Percentiles rank a stretch among this genome's conserved stretches.
Conservation (phyloP, 1,140 invertebrate genomes). For the Trachymyrmex cornetzi region DNA sequence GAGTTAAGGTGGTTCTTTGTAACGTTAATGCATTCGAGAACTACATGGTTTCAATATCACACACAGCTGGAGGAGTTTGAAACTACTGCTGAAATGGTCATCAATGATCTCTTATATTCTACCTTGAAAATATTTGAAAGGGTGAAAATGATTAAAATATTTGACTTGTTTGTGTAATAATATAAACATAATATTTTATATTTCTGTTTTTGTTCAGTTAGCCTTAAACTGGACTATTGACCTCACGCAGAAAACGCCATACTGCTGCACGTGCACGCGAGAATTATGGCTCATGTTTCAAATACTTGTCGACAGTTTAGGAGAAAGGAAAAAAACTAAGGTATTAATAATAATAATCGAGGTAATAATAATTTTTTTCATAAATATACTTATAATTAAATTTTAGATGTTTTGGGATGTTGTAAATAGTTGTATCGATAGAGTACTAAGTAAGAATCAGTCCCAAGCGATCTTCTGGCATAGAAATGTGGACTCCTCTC, state of each 20-base stretch:
- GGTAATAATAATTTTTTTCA: slow-evolving; percentile 12
- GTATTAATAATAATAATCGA: slow-evolving; percentile 57
- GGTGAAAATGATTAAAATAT: slow-evolving; percentile 74
- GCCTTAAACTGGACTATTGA: slow-evolving; percentile 72
- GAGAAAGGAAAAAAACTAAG: slow-evolving; percentile 74
- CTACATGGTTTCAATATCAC: slow-evolving; percentile 69
- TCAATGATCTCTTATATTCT: slow-evolving; percentile 82
- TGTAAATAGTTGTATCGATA: slow-evolving; percentile 80
- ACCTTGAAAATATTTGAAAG: slow-evolving; percentile 82
- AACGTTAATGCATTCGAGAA: slow-evolving; percentile 78
- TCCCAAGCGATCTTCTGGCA: slow-evolving; percentile 54
- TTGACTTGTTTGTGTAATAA: neutral
- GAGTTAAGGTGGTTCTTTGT: slow-evolving; percentile 85
- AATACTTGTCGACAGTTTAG: slow-evolving; percentile 79
- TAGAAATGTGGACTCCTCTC: slow-evolving; percentile 54
- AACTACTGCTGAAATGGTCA: slow-evolving; percentile 72
- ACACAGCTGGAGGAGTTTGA: slow-evolving; percentile 76
- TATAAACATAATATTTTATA: neutral
- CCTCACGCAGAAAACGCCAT: slow-evolving; percentile 82
- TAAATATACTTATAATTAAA: neutral
- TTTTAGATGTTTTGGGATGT: slow-evolving; percentile 84
- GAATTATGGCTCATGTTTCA: slow-evolving; percentile 86
- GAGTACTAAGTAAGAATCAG: slow-evolving; percentile 68
- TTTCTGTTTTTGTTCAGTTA: slow-evolving; percentile 75
- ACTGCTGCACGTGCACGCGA: slow-evolving; percentile 84